A percentile compares a stretch with the other conserved stretches of the same genome.
These are phyloP conservation scores for Caerostris extrusa DNA, from an alignment of 1,140 invertebrate species.

Conservation along the genomic window DNA sequence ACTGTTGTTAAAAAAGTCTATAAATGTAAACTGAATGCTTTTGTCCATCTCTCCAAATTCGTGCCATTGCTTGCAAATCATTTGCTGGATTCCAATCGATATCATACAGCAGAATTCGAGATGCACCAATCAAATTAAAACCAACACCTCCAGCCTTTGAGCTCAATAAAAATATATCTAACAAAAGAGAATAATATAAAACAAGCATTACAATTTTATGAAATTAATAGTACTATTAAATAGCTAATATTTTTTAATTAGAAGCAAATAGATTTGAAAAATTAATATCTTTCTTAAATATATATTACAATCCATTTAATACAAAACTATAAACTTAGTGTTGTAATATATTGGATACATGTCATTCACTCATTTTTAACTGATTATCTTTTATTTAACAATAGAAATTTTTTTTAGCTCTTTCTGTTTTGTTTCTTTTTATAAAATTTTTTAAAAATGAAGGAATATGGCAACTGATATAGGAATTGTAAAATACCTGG, in stretches of 20 bases:
- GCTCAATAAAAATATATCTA: constrained; percentile 97
- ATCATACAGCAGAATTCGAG: constrained; percentile 98
- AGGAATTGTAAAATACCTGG: too few relatives aligned
- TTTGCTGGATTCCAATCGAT: constrained; percentile 99
- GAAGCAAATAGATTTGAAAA: too few relatives aligned
- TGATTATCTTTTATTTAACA: too few relatives aligned
- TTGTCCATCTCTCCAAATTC: constrained; percentile 99
- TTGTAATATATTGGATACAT: too few relatives aligned
- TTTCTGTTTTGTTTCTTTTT: too few relatives aligned
- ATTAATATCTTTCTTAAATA: too few relatives aligned
- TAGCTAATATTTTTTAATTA: not conserved
- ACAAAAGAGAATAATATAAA: not conserved
- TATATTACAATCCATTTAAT: too few relatives aligned
- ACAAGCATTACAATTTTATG: not conserved
- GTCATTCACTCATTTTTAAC: too few relatives aligned
- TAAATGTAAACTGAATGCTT: constrained; percentile 99
- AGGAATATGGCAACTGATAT: too few relatives aligned
- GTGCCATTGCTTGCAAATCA: constrained; percentile 99
- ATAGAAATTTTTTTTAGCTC: too few relatives aligned
- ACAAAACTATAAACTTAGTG: too few relatives aligned
- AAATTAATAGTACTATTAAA: not conserved
- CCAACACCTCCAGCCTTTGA: constrained; percentile 98
- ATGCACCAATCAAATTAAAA: constrained; percentile 94
- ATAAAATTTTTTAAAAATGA: too few relatives aligned
- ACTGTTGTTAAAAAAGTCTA: constrained; percentile 88